phyloP scores from a whole-genome alignment of 2,888 invertebrate species.

The Cryptophagus acutangulus region DNA sequence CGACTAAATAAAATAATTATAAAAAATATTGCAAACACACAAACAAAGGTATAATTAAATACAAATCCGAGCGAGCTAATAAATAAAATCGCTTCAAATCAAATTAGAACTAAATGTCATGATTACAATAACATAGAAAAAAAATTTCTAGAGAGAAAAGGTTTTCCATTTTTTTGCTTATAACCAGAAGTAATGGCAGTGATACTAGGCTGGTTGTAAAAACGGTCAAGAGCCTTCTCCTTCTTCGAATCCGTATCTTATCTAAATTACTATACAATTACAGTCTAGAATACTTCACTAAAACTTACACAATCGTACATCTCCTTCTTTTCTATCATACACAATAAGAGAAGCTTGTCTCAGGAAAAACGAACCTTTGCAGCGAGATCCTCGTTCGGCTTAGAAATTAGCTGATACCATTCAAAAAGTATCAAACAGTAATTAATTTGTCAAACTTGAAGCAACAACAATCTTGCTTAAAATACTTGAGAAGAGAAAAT shows the following conservation, averaged over 20 bases:
- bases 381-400: conserved; percentile 31
- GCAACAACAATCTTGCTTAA: too few relatives aligned
- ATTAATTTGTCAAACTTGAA: too few relatives aligned
- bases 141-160: conserved; percentile 32
- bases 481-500: too few relatives aligned
- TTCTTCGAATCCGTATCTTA: conserved; percentile 24
- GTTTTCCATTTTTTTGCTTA: too few relatives aligned
- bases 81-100: too few relatives aligned
- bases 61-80: too few relatives aligned
- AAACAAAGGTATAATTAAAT: conserved; percentile 30
- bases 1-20: conserved; percentile 2
- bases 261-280: conserved; percentile 41
- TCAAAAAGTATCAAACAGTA: too few relatives aligned
- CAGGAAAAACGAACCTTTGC: conserved; percentile 31
- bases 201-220: conserved; percentile 42
- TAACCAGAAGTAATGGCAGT: conserved; percentile 41
- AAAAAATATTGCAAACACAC: conserved; percentile 39
- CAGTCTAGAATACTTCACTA: conserved; percentile 44
- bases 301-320: conserved; percentile 31
- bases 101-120: conserved; percentile 31
- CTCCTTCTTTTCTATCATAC: conserved; percentile 28
- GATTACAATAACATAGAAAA: conserved; percentile 28
- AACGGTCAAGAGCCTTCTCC: conserved; percentile 34
- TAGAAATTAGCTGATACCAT: too few relatives aligned
- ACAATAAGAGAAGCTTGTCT: conserved; percentile 19